Percentiles rank a stretch among this genome's conserved stretches.
phyloP scores from a whole-genome alignment of 2,113 vertebrate genomes.

The Sminthopsis crassicaudata region DNA sequence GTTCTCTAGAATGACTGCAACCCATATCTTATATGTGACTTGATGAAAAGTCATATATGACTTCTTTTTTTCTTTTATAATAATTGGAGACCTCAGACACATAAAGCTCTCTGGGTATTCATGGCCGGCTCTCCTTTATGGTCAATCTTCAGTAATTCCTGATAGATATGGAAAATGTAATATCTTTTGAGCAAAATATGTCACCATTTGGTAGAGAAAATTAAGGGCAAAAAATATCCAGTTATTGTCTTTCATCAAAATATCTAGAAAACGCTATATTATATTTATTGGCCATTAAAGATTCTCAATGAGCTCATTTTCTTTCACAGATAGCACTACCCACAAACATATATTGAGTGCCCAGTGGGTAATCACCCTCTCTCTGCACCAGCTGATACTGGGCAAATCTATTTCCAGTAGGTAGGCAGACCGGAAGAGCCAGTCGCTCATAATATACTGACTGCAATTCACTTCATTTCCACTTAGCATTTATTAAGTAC shows the following conservation, averaged over 20 bases:
- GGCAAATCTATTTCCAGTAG: background rate
- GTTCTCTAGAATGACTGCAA: slow-evolving; percentile 62
- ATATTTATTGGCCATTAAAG: slow-evolving; percentile 10
- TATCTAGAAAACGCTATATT: slow-evolving; percentile 53
- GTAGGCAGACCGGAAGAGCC: background rate
- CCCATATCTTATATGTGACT: slow-evolving; percentile 60
- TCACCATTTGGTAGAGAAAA: slow-evolving; percentile 46
- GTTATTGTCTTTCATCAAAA: slow-evolving; percentile 36
- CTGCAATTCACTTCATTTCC: background rate
- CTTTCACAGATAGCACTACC: slow-evolving; percentile 31
- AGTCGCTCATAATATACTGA: background rate
- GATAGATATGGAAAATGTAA: slow-evolving; percentile 6
- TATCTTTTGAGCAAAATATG: slow-evolving; percentile 45
- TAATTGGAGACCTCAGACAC: slow-evolving; percentile 62
- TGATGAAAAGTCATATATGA: slow-evolving; percentile 45
- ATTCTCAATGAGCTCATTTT: slow-evolving; percentile 26
- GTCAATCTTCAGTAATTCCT: slow-evolving; percentile 23
- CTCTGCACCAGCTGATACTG: background rate
- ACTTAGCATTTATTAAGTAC: background rate
- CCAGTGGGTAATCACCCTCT: background rate
- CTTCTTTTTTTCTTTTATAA: slow-evolving; percentile 44
- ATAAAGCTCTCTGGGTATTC: slow-evolving; percentile 40
- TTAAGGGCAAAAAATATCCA: slow-evolving; percentile 51
- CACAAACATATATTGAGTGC: slow-evolving; percentile 1
- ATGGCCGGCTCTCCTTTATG: slow-evolving; percentile 15